Evolutionary conservation across 2,113 vertebrate species (phyloP).

Genomic region (Neoarius graeffei): DNA sequence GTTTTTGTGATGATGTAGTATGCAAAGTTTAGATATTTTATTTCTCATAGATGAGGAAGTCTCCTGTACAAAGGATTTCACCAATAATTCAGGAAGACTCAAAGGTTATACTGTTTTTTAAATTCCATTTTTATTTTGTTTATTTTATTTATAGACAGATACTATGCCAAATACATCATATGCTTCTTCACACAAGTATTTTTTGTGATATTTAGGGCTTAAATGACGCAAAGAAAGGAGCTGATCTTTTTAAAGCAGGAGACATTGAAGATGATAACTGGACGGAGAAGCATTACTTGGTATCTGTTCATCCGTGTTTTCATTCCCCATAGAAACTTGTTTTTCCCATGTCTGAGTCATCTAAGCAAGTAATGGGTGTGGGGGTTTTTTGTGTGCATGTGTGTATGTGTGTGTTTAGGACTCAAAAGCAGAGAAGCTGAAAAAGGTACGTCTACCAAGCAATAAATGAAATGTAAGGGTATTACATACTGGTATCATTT

Average conservation of each 20-base stretch:
- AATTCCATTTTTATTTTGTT: background rate
- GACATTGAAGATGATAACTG: constrained; percentile 4
- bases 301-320: constrained; percentile 37
- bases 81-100: constrained; percentile 20
- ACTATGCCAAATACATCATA: background rate
- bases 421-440: constrained; percentile 59
- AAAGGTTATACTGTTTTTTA: constrained; percentile 38
- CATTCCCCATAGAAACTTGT: background rate
- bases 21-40: background rate
- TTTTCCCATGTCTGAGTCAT: background rate
- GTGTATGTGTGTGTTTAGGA: constrained; percentile 28
- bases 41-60: constrained; percentile 46
- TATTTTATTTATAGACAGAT: background rate
- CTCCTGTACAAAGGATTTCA: constrained; percentile 18
- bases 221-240: constrained; percentile 44
- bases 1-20: background rate
- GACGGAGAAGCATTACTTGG: constrained; percentile 46
- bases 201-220: constrained; percentile 37
- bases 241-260: constrained; percentile 49
- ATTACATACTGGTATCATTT: background rate
- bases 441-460: constrained; percentile 30
- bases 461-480: constrained; percentile 55
- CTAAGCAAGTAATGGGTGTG: background rate
- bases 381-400: no score
- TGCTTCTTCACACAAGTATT: background rate